Base-by-base conservation (phyloP, 2,797 vertebrate genomes). In the Varecia variegata region DNA sequence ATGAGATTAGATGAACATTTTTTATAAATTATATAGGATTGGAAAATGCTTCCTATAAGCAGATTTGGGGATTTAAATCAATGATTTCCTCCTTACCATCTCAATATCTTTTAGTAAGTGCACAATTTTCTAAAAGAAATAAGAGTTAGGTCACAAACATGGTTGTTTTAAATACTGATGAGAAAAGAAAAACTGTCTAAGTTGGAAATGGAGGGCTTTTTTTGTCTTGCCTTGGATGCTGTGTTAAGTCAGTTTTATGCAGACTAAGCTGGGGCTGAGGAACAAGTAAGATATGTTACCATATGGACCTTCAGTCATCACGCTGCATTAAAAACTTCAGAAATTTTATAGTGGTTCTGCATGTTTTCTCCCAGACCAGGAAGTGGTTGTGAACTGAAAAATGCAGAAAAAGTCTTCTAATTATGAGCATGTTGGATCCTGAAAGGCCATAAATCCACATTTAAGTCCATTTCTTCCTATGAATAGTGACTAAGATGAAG, bases 1-100 rank as follows among this genome's bases (percentile, higher is more conserved):
- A 90, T 52, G 45, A 79, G 40, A 97, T 94, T 94, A 95, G 94
- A 88, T 85, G 87, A 96, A 82, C 35, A 94, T 95, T 93, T 97
- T 95, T 35, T 93, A 32, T 87, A 82, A 77, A 25, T 89, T 95
- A 90, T 32, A 84, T 58, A 82, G 50, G 56, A 93, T 92, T 97
- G 90, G 83, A 92, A 93, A 92, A 85, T 92, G 15, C 40, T 96
- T 93, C 25, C 38, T 94, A 9, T 86, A 94, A 97, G 60, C 25
- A 32, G 87, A 93, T 90, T 97, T 83, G 1, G 54, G 50, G 62
- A 73, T 97, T 96, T 94, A 85, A 93, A 90, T 88, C 20, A 27
- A 80, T 54, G 4, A 85, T 97, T 84, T 95, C 54, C n/a, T 97
- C 27, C 38, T 71, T 43, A 94, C 82, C 88, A 86, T 80, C 94